Percentiles rank a stretch among this genome's conserved stretches.
These are phyloP conservation scores for Aporophyla nigra DNA, from an alignment of 2,888 invertebrate species.

Conservation along the genomic window DNA sequence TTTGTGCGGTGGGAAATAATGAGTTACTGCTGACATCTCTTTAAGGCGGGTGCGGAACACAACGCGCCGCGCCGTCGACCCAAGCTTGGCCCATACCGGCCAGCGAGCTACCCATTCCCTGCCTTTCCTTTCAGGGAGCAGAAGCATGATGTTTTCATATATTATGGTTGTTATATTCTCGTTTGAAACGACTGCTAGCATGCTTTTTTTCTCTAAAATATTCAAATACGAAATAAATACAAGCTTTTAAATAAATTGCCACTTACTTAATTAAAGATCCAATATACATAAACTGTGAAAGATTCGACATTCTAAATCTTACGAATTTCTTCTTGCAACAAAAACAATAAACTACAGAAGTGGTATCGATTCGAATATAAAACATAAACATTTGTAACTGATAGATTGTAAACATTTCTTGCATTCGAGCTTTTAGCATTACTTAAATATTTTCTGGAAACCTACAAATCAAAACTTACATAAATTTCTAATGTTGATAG, in stretches of 20 bases:
- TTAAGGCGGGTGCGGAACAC: too few relatives aligned
- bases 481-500: slow-evolving; percentile 6
- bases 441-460: slow-evolving; percentile 20
- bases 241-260: neutral
- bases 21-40: too few relatives aligned
- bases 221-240: neutral
- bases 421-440: slow-evolving; percentile 29
- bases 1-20: too few relatives aligned
- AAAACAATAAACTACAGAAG: neutral
- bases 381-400: slow-evolving; percentile 1
- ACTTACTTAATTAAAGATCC: neutral
- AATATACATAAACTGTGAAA: neutral
- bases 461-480: slow-evolving; percentile 12
- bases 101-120: neutral
- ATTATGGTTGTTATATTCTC: neutral
- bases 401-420: slow-evolving; percentile 22
- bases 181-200: neutral
- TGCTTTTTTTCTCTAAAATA: neutral
- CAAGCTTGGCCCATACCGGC: too few relatives aligned
- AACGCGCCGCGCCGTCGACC: too few relatives aligned
- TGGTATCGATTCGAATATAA: neutral
- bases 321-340: neutral
- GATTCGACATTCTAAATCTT: neutral
- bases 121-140: neutral
- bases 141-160: neutral